Conservation (phyloP, 1,140 invertebrate species). For the Latrodectus geometricus region DNA sequence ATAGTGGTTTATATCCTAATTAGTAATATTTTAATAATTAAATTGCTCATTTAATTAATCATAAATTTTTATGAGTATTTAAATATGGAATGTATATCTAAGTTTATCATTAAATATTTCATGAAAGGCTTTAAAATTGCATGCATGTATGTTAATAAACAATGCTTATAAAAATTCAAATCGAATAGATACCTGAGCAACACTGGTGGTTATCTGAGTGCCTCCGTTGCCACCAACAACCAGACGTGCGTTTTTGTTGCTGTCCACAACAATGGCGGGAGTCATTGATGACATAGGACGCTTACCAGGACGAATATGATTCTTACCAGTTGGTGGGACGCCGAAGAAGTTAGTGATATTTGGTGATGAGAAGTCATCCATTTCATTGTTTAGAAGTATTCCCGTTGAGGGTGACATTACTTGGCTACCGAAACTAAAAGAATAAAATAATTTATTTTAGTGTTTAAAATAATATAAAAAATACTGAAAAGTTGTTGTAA, state of each 20-base stretch:
- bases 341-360: conserved; percentile 71
- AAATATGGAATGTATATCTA: no score
- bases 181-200: conserved; percentile 70
- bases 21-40: no score
- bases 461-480: not conserved
- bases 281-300: conserved; percentile 70
- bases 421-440: not conserved
- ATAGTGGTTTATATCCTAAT: no score
- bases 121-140: no score
- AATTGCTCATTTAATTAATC: no score
- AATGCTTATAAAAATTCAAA: no score
- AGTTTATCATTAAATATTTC: no score
- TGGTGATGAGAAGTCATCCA: conserved; percentile 74
- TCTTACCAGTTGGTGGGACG: conserved; percentile 69
- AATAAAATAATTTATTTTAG: not conserved
- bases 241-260: conserved; percentile 66
- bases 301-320: conserved; percentile 72
- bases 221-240: conserved; percentile 72
- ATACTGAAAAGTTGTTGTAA: not conserved
- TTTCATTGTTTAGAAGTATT: conserved; percentile 73
- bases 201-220: conserved; percentile 71
- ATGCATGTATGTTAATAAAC: no score
- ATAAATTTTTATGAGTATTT: no score
- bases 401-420: not conserved
- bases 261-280: conserved; percentile 70